Percentiles rank a stretch among this genome's conserved stretches.
phyloP scores from a whole-genome alignment of 2,888 invertebrate genomes.

The Escarpia spicata region DNA sequence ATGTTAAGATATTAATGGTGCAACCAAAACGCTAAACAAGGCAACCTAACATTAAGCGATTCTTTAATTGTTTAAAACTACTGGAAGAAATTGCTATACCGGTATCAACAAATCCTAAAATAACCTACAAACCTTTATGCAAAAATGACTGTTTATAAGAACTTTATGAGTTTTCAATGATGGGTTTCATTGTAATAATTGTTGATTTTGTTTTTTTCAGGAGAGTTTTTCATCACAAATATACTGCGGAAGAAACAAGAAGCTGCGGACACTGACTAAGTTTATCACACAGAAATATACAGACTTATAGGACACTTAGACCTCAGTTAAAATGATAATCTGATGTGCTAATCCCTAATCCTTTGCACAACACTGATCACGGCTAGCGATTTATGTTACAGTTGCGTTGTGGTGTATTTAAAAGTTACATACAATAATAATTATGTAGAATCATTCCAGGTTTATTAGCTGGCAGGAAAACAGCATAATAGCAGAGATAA shows the following conservation, averaged over 20 bases:
- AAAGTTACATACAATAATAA: neutral
- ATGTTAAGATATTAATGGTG: too few species aligned
- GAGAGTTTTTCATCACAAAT: constrained; percentile 40
- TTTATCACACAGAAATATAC: neutral
- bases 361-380: neutral
- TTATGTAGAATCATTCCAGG: neutral
- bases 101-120: too few species aligned
- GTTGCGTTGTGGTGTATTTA: neutral
- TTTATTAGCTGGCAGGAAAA: neutral
- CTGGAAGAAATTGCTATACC: too few species aligned
- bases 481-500: neutral
- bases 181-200: neutral
- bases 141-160: neutral
- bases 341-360: neutral
- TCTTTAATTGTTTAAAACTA: too few species aligned
- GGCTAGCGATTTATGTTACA: neutral
- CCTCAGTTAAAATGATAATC: neutral
- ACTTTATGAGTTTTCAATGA: neutral
- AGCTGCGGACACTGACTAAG: neutral
- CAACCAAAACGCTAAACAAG: too few species aligned
- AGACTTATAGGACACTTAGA: neutral
- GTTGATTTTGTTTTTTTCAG: constrained; percentile 31
- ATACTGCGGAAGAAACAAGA: constrained; percentile 27
- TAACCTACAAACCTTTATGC: neutral
- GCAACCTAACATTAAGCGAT: too few species aligned